Base-by-base conservation (phyloP, 2,113 vertebrate species). In the Strix aluco region DNA sequence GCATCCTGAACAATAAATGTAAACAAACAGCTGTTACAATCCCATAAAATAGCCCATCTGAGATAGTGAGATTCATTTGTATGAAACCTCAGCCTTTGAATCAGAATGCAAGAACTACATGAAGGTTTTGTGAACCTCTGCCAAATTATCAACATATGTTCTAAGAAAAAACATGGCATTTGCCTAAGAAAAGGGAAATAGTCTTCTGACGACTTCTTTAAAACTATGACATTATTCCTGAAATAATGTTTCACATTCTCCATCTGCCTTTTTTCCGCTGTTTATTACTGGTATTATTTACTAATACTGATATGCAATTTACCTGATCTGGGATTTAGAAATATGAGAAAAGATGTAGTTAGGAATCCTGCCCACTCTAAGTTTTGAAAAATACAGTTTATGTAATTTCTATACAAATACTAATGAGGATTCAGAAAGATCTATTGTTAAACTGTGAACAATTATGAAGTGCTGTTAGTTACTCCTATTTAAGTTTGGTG, bases 11-110 rank as follows among this genome's bases (percentile, higher is more conserved):
- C 30, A 54, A 90, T 46, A 66, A 82, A 49, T 69, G 78, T 69
- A 92, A 94, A 79, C 49, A 91, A 94, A 80, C 73, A 95, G 78
- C 90, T 95, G 78, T 75, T 91, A 61, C 44, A 66, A 73, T 73
- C 30, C 20, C 27, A 30, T 79, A 57, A 80, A 92, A 96, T 69
- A 52, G 70, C 54, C 36, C 70, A 78, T 46, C 20, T 75, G 78
- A 80, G 54, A 85, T 3, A 75, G 62, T 15, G 51, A 92, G 44
- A 73, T 49, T 75, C 15, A 65, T 90, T 93, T 92, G 66, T 66
- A 92, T 25, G 57, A 79, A 91, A 85, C 10, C 17, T 77, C 40
- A 66, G 57, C 65, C 67, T 90, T 72, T 85, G 73, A 82, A 85
- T 75, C 19, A 20, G 58, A 91, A 69, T 32, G 6, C 42, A 80